Conservation (phyloP, 2,888 invertebrate genomes). For the Dryococelus australis region DNA sequence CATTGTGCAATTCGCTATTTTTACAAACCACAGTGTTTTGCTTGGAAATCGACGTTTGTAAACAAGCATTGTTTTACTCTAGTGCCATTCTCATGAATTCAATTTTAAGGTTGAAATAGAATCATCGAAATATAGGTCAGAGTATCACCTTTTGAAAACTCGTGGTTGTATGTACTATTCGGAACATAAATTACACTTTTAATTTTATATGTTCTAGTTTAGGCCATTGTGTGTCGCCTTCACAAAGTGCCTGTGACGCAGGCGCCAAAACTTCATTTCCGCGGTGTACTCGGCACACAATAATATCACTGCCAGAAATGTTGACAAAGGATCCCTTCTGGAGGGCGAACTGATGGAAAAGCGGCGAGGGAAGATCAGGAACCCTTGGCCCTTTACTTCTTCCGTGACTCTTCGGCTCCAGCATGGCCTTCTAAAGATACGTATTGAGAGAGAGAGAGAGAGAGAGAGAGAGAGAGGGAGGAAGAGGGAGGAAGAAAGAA, state of each 20-base stretch:
- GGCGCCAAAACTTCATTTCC: constrained; percentile 1
- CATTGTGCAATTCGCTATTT: no score
- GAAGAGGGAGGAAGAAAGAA: no score
- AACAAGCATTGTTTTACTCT: no score
- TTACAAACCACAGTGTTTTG: no score
- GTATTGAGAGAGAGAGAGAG: background rate
- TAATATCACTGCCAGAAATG: constrained; percentile 7
- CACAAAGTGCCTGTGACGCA: background rate
- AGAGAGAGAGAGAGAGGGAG: constrained; percentile 1
- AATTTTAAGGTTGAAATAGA: no score
- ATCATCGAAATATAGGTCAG: no score
- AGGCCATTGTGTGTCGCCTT: background rate
- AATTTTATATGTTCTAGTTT: no score
- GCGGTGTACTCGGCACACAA: background rate
- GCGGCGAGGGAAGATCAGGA: background rate
- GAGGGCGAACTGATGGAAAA: constrained; percentile 8
- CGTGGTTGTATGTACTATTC: no score
- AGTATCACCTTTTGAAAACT: no score
- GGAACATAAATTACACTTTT: no score
- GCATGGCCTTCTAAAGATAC: background rate
- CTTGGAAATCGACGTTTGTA: no score
- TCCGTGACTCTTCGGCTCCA: constrained; percentile 9
- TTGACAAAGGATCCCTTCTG: constrained; percentile 16
- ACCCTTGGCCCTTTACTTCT: background rate
- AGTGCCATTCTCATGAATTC: no score